Conservation (phyloP, 2,113 vertebrate species). For the Bucco capensis region DNA sequence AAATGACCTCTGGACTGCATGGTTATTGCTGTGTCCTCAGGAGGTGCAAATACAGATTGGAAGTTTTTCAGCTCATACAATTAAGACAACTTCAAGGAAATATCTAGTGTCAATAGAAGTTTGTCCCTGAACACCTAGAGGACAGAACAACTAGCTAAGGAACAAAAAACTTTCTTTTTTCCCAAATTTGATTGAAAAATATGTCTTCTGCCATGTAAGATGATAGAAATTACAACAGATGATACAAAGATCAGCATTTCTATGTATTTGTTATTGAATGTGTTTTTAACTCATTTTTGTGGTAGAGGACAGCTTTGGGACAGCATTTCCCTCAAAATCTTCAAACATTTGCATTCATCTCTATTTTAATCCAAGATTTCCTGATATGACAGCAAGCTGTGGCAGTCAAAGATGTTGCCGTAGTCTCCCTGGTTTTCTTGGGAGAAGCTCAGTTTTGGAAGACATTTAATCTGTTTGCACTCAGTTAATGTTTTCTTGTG, state of each 20-base stretch:
- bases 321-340: neutral
- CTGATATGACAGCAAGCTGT: neutral
- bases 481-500: neutral
- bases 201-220: neutral
- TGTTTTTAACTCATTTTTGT: neutral
- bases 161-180: neutral
- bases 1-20: slow-evolving; percentile 46
- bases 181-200: neutral
- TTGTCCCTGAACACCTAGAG: neutral
- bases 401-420: neutral
- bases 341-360: neutral
- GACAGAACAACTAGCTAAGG: neutral
- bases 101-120: neutral
- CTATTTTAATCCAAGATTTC: neutral
- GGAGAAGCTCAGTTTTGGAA: neutral
- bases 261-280: neutral
- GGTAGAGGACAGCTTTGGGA: neutral
- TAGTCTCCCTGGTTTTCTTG: neutral
- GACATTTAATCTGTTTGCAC: neutral
- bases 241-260: neutral
- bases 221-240: neutral
- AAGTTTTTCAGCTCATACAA: neutral
- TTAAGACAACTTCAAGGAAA: neutral
- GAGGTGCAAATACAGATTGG: neutral
- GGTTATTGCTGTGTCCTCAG: neutral